Evolutionary conservation across 2,888 invertebrate species (phyloP), one percentile per base, ranked within the genome.

Genomic region (Amitus sp.): DNA sequence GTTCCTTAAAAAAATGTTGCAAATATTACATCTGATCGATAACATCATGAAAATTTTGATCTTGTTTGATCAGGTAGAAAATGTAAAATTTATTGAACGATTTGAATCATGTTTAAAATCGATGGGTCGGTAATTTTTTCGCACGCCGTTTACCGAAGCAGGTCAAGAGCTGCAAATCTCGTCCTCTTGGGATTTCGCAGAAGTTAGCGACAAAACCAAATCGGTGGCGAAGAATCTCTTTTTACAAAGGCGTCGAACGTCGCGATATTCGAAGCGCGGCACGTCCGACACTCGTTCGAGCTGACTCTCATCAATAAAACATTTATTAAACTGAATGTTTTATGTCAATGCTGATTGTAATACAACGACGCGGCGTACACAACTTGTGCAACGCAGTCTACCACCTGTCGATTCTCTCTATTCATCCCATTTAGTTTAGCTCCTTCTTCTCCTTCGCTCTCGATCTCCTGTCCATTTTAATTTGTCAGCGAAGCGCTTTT

Each of bases 281-380:
- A 63, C 61, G 62, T 61, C 53, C 61, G 49, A 59, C 62, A 54
- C 61, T n/a, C n/a, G n/a, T n/a, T n/a, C n/a, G n/a, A n/a, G n/a
- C n/a, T n/a, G 55, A 49, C 49, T 51, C 50, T 66, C 66, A 66
- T 66, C 56, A 66, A 66, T 66, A 66, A 66, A 66, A 66, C 66
- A 66, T 66, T 54, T 53, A 61, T 66, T 61, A 66, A 63, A 66
- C 58, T 58, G 61, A 43, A 54, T 66, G 66, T 63, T 63, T 66
- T 63, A 58, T 50, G 60, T 61, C 66, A 66, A 50, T 61, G 60
- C 49, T 60, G 60, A 60, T 66, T 60, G 66, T 63, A 66, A 63
- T 63, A 63, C 62, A 46, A 47, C 57, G 57, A 42, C 30, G 58
- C 47, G 58, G 50, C 33, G 49, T 58, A 62, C 55, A 55, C 55